Base-by-base conservation (phyloP, 2,113 vertebrate species). In the Hyperopisus bebe region DNA sequence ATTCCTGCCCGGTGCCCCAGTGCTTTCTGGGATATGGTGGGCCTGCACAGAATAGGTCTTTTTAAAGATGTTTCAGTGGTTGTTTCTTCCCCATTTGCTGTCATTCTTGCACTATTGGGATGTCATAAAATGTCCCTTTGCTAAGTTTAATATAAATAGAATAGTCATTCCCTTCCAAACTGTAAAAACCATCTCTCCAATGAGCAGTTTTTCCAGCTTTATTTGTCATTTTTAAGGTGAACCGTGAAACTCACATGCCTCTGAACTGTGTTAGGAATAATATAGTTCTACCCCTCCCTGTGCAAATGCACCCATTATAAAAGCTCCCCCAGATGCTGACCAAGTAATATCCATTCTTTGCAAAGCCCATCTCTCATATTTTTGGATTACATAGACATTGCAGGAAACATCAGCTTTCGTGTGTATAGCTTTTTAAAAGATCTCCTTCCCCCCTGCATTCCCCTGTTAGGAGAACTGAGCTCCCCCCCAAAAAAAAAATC, bases 271-370 rank as follows among this genome's bases (percentile, higher is more conserved):
- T 13, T 70, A 31, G 62, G n/a, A 70, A 70, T 4, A 70, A 11
- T 11, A 66, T 27, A 66, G 62, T 10, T 62, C 24, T 27, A 66
- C n/a, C 9, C 62, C n/a, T 13, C 39, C 77, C 31, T 21, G 17
- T 21, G 31, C 77, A 82, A 42, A 82, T 44, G 5, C 42, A 82
- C 77, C 15, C 15, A 42, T 82, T 44, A 44, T 82, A 21, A 39
- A 44, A 9, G 19, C 39, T 44, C 3, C 31, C 31, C 74, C 31
- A 31, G 77, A 82, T 39, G n/a, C 93, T 95, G 95, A 95, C 95
- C 95, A 96, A 96, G 95, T 95, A 96, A 96, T 95, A 94, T 94
- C 87, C 88, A 90, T 94, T 93, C 94, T 93, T 90, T 91, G 91
- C 88, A 55, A 80, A 91, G 92, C 93, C 93, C 93, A 94, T 94